These are phyloP conservation scores for Gadus macrocephalus DNA, from an alignment of 2,113 vertebrate genomes.

Conservation along the genomic window DNA sequence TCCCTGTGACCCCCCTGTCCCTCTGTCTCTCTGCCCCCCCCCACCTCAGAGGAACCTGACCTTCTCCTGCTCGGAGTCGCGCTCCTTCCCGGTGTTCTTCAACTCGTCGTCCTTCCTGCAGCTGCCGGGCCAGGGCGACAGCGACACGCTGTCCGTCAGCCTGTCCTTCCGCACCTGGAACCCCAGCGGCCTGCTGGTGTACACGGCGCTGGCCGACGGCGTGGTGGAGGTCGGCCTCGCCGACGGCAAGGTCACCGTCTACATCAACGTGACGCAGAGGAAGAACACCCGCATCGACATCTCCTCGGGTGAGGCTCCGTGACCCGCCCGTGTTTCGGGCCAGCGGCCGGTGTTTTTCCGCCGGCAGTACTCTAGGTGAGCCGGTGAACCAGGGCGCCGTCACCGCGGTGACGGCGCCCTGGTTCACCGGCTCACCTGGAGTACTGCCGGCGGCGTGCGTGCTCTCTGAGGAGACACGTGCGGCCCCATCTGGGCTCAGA, in stretches of 20 bases:
- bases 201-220: conserved; percentile 83
- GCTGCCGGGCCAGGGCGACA: conserved; percentile 79
- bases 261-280: conserved; percentile 80
- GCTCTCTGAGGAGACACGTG: too few species aligned
- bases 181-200: conserved; percentile 85
- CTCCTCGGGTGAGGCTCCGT: conserved; percentile 78
- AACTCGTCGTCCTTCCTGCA: conserved; percentile 90
- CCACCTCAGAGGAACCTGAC: conserved; percentile 84
- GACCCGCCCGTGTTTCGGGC: too few species aligned
- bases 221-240: conserved; percentile 84
- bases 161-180: conserved; percentile 96
- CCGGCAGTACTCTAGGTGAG: too few species aligned
- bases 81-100: conserved; percentile 88
- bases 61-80: conserved; percentile 87
- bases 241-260: conserved; percentile 85
- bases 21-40: background rate
- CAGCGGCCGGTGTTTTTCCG: too few species aligned
- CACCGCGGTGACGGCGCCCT: too few species aligned
- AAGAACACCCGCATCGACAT: conserved; percentile 89
- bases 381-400: too few species aligned
- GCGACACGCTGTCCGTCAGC: conserved; percentile 84
- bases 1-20: background rate
- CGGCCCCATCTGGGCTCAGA: too few species aligned
- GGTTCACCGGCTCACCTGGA: too few species aligned
- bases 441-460: too few species aligned